Evolutionary conservation across 2,797 vertebrate genomes (phyloP).

Genomic region (Dendrocincla tyrannina): DNA sequence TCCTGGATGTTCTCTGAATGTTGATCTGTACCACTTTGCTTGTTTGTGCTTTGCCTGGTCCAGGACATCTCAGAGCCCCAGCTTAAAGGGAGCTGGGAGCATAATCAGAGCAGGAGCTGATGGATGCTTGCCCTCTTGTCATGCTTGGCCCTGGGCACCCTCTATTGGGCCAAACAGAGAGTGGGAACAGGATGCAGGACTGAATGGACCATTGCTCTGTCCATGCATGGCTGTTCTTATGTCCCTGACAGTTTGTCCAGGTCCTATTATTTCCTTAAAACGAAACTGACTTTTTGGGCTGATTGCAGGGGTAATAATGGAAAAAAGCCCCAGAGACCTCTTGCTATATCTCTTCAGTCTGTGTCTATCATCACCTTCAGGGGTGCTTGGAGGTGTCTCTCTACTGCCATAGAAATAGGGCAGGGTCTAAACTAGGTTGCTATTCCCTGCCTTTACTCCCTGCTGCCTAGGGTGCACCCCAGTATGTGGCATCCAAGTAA

Average conservation of each 20-base stretch:
- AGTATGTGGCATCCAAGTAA: background rate
- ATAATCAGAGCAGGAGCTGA: background rate
- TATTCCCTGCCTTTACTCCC: background rate
- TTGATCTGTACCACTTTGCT: background rate
- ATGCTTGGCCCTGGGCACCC: background rate
- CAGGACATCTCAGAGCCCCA: background rate
- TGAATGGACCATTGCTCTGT: background rate
- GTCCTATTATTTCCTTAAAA: background rate
- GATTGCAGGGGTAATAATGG: background rate
- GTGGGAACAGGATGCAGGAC: background rate
- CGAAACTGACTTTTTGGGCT: background rate
- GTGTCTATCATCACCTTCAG: background rate
- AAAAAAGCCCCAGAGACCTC: background rate
- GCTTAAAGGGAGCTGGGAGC: background rate
- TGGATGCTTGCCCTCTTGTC: background rate
- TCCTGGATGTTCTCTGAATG: background rate
- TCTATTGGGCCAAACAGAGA: background rate
- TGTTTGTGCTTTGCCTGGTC: background rate
- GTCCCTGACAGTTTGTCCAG: background rate
- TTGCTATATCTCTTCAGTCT: background rate
- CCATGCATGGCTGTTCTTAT: background rate
- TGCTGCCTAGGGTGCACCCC: background rate
- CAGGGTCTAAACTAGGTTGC: background rate
- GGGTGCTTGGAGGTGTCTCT: background rate
- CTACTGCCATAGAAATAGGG: background rate